These are phyloP conservation scores for Eulithis prunata DNA, from an alignment of 2,888 invertebrate genomes.

Conservation along the genomic window DNA sequence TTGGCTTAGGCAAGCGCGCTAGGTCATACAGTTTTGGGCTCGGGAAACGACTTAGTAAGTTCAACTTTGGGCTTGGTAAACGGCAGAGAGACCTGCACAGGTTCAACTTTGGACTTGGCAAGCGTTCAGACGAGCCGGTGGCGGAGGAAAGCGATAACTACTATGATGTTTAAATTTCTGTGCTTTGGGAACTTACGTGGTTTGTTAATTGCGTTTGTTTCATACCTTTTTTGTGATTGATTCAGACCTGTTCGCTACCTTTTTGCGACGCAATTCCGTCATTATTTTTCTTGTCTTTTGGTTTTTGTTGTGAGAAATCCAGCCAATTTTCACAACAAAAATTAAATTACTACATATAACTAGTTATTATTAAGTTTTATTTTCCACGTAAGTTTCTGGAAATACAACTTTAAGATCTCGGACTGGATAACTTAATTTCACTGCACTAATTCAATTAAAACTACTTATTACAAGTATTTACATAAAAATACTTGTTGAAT, in stretches of 20 bases:
- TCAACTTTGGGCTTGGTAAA: slow-evolving; percentile 85
- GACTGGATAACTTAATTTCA: slow-evolving; percentile 56
- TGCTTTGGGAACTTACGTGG: slow-evolving; percentile 53
- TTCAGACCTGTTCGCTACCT: neutral
- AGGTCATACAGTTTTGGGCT: slow-evolving; percentile 82
- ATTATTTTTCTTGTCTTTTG: slow-evolving; percentile 42
- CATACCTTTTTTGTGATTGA: neutral
- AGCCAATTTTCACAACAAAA: slow-evolving; percentile 72
- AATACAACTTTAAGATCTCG: slow-evolving; percentile 48
- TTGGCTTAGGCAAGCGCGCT: slow-evolving; percentile 79
- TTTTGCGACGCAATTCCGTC: slow-evolving; percentile 5
- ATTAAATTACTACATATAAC: slow-evolving; percentile 11
- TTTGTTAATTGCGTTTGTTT: slow-evolving; percentile 6
- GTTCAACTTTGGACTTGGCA: slow-evolving; percentile 85
- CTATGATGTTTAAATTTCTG: slow-evolving; percentile 62
- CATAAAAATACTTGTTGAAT: no score
- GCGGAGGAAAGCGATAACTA: slow-evolving; percentile 65
- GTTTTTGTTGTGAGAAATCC: slow-evolving; percentile 67
- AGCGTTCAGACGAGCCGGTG: slow-evolving; percentile 66
- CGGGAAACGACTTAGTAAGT: slow-evolving; percentile 81
- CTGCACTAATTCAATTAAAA: neutral
- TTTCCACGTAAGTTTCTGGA: slow-evolving; percentile 37
- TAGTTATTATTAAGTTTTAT: slow-evolving; percentile 36
- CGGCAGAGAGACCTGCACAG: slow-evolving; percentile 79
- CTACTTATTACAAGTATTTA: no score